Conservation (phyloP, 2,888 invertebrate genomes). For the Macrosiphum euphorbiae region DNA sequence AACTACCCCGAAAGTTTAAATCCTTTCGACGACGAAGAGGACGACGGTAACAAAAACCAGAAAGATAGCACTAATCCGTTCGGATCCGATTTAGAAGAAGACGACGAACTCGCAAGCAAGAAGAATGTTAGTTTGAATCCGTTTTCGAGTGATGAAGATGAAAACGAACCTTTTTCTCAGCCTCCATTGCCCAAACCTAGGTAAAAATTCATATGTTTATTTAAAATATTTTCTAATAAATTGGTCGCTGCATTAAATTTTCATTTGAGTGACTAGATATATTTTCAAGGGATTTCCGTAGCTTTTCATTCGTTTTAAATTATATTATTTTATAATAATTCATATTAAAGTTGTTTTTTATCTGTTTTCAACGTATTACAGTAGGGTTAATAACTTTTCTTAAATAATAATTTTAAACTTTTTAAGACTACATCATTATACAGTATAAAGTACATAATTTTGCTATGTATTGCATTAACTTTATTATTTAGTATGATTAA, state of each 20-base stretch:
- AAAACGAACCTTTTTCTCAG: slow-evolving; percentile 68
- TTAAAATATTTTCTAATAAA: background rate
- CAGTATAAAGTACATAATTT: background rate
- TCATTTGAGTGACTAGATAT: background rate
- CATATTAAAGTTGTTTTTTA: background rate
- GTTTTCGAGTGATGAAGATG: slow-evolving; percentile 79
- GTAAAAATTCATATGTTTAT: slow-evolving; percentile 67
- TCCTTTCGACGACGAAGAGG: slow-evolving; percentile 79
- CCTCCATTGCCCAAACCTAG: slow-evolving; percentile 73
- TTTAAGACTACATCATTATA: background rate
- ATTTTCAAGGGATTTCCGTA: background rate
- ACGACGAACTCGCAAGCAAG: slow-evolving; percentile 69
- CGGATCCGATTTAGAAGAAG: slow-evolving; percentile 78
- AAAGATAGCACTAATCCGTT: slow-evolving; percentile 77
- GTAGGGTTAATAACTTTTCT: background rate
- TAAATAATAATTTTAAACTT: background rate
- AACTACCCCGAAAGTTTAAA: slow-evolving; percentile 85
- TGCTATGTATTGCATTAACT: too few relatives aligned
- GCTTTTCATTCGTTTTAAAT: background rate
- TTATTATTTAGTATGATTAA: background rate
- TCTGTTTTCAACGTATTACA: background rate
- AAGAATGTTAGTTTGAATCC: slow-evolving; percentile 77
- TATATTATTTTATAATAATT: background rate
- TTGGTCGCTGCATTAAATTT: background rate
- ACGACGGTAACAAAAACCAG: slow-evolving; percentile 68